These are phyloP conservation scores for Stictocephala bisonia DNA, from an alignment of 2,888 invertebrate genomes.

Conservation along the genomic window DNA sequence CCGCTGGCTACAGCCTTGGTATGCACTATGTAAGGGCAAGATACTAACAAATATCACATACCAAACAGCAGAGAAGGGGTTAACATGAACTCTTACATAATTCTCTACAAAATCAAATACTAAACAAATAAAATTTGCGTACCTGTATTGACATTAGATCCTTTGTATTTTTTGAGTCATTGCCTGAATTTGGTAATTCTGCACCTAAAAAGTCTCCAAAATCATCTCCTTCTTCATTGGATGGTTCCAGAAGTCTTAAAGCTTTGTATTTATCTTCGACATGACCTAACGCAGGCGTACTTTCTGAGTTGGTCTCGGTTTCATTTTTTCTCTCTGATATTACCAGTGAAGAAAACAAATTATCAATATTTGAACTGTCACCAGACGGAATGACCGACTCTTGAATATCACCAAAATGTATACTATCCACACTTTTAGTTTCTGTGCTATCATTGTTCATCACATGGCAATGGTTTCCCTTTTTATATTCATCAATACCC, in stretches of 20 bases:
- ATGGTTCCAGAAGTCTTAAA: slow-evolving; percentile 63
- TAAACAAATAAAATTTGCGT: too few relatives aligned
- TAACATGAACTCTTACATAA: too few relatives aligned
- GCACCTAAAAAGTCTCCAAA: slow-evolving; percentile 65
- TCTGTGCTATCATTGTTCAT: too few relatives aligned
- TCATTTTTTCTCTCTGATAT: background rate
- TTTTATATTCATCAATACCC: too few relatives aligned
- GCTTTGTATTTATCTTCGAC: slow-evolving; percentile 54
- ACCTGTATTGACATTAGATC: slow-evolving; percentile 51
- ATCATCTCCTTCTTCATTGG: slow-evolving; percentile 62
- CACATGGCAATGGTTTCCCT: too few relatives aligned
- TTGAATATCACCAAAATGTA: slow-evolving; percentile 66
- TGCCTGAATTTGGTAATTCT: slow-evolving; percentile 36
- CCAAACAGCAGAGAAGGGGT: too few relatives aligned
- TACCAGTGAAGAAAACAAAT: slow-evolving; percentile 16
- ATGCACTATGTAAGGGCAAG: too few relatives aligned
- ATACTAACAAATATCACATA: too few relatives aligned
- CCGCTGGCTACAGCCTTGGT: too few relatives aligned
- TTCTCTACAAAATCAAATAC: too few relatives aligned
- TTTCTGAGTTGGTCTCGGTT: background rate
- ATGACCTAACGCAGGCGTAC: background rate
- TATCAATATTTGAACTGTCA: background rate
- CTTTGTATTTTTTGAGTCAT: background rate
- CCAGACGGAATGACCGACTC: background rate
- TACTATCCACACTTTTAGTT: slow-evolving; percentile 60